Conservation (phyloP, 2,113 vertebrate species). For the Redunca redunca region DNA sequence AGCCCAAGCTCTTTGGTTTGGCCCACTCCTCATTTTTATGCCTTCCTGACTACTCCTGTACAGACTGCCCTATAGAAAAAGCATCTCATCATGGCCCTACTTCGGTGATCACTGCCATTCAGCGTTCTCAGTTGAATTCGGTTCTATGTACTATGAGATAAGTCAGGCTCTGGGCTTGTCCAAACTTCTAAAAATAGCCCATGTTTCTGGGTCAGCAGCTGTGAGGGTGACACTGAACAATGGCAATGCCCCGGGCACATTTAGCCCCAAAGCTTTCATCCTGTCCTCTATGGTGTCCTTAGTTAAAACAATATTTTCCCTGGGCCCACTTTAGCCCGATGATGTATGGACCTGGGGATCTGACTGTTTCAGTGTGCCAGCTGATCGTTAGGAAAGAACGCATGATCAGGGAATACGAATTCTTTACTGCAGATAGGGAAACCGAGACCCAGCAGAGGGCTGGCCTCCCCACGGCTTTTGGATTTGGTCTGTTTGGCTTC, state of each 20-base stretch:
- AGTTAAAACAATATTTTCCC: background rate
- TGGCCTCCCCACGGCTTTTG: background rate
- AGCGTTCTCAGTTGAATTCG: background rate
- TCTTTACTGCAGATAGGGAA: background rate
- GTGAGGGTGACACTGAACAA: constrained; percentile 21
- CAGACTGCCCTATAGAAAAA: background rate
- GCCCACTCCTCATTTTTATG: background rate
- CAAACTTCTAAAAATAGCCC: constrained; percentile 57
- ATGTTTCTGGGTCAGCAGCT: constrained; percentile 60
- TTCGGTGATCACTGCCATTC: background rate
- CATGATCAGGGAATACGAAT: background rate
- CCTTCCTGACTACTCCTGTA: background rate
- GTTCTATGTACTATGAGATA: background rate
- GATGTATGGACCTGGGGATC: background rate
- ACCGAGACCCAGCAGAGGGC: background rate
- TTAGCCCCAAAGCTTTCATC: constrained; percentile 12
- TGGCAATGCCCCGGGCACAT: background rate
- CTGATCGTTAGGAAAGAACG: background rate
- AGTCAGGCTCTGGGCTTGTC: constrained; percentile 11
- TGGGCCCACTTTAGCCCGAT: background rate
- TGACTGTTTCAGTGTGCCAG: background rate
- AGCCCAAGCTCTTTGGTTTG: background rate
- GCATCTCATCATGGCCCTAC: background rate
- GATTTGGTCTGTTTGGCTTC: background rate
- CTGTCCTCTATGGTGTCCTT: background rate